Base-by-base conservation (phyloP, 2,888 invertebrate species). In the Trachelus stipa region DNA sequence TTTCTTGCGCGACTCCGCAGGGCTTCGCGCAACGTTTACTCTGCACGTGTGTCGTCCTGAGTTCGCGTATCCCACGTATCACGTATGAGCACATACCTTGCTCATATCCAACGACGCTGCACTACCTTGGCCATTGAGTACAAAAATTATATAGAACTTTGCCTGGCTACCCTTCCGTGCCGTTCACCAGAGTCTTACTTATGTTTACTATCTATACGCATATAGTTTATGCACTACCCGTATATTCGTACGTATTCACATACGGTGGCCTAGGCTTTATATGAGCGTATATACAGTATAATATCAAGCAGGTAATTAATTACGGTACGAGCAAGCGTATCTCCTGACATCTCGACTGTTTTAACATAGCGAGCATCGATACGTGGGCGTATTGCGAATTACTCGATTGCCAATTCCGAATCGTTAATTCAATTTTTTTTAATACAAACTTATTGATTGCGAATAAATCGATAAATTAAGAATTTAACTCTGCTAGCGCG, bases 261-360 rank as follows among this genome's bases (percentile, higher is more conserved):
- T 40, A 40, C 37, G 37, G 37, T 40, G 37, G 12, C 15, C 37
- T 40, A 12, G 37, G 37, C 37, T 40, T 40, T 40, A 40, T 40
- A 40, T 15, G 37, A 40, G 1, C 37, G 4, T 15, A 4, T 40
- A 40, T 40, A 40, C 37, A 4, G 12, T 73, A 81, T 84, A 86
- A 83, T 85, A 87, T 87, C 85, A 87, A 83, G 79, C 78, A 83
- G 84, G 84, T 85, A 89, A 89, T 89, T 88, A 88, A 88, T 89
- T 88, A 87, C 84, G 80, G 77, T 83, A 83, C 82, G 82, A 81
- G 83, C 82, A 83, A 83, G 83, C 86, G 83, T 86, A 87, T 88
- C 87, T 88, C 85, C 85, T 83, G 87, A 87, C 85, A 86, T 87
- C 86, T 85, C 73, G 81, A 79, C 82, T 82, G 83, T 86, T 84